These are phyloP conservation scores for Camptogramma bilineatum DNA, from an alignment of 2,888 invertebrate genomes.

Conservation along the genomic window DNA sequence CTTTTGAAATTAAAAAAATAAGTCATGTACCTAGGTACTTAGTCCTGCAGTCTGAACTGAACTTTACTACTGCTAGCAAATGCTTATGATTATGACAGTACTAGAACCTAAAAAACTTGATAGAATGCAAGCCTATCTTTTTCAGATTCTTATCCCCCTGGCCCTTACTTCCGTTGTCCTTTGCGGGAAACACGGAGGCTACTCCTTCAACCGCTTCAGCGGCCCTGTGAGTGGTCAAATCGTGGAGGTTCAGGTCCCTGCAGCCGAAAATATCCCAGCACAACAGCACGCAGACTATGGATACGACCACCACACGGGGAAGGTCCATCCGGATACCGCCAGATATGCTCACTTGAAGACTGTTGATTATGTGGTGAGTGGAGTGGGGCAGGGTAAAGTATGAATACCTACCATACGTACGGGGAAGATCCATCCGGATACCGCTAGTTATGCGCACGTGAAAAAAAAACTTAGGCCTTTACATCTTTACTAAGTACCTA, in stretches of 20 bases:
- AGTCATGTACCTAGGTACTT: no score
- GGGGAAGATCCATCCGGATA: conserved; percentile 77
- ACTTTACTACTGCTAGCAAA: no score
- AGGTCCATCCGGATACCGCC: conserved; percentile 77
- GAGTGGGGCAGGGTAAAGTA: conserved; percentile 11
- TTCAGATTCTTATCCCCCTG: conserved; percentile 65
- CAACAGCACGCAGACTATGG: conserved; percentile 82
- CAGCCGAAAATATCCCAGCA: conserved; percentile 71
- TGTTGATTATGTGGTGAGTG: conserved; percentile 88
- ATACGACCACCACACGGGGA: conserved; percentile 77
- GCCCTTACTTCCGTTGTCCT: conserved; percentile 59
- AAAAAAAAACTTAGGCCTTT: no score
- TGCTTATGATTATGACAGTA: no score
- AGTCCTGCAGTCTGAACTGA: no score
- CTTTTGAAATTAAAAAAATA: no score
- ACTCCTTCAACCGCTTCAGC: conserved; percentile 89
- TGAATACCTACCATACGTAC: conserved; percentile 39
- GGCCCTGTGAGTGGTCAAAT: conserved; percentile 90
- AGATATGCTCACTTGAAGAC: conserved; percentile 84
- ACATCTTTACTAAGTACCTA: no score
- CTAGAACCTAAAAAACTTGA: no score
- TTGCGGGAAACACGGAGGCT: conserved; percentile 81
- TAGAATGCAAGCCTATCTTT: conserved; percentile 20
- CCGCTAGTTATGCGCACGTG: conserved; percentile 75
- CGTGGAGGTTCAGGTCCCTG: conserved; percentile 83